Evolutionary conservation across 2,797 vertebrate species (phyloP).

Genomic region (Crocidura indochinensis): DNA sequence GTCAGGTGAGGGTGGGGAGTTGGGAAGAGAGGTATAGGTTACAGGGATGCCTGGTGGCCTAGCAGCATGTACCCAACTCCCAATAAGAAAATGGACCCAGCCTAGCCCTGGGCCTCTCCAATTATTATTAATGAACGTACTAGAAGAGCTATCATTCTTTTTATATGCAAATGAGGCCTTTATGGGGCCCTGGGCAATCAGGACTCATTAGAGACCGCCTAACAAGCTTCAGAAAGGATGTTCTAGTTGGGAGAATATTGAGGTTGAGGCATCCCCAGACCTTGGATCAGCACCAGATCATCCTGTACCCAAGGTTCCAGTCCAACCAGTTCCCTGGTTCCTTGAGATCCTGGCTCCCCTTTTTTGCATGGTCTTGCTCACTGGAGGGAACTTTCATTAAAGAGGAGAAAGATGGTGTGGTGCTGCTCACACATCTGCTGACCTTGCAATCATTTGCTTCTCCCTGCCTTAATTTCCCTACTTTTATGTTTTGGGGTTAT

Average conservation of each 20-base stretch:
- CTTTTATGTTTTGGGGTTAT: no score
- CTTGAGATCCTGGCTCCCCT: neutral
- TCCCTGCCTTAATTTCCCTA: constrained; percentile 37
- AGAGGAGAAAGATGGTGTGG: neutral
- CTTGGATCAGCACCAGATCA: neutral
- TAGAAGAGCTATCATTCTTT: constrained; percentile 91
- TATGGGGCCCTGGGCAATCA: constrained; percentile 93
- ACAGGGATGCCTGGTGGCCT: constrained; percentile 69
- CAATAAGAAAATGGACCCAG: no score
- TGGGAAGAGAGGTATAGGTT: constrained; percentile 8
- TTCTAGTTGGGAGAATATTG: neutral
- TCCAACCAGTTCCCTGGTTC: no score
- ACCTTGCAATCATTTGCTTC: neutral
- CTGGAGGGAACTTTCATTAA: neutral
- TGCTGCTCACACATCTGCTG: neutral
- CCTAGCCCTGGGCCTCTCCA: constrained; percentile 89
- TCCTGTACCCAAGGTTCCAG: neutral
- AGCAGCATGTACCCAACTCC: constrained; percentile 45
- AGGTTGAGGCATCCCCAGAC: neutral
- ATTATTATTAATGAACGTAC: constrained; percentile 98
- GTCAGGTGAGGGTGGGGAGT: neutral
- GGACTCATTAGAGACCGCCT: constrained; percentile 94
- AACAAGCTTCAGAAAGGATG: constrained; percentile 90
- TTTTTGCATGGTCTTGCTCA: no score
- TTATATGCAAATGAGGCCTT: constrained; percentile 93